Base-by-base conservation (phyloP, 2,888 invertebrate species). In the Dromius quadrimaculatus region DNA sequence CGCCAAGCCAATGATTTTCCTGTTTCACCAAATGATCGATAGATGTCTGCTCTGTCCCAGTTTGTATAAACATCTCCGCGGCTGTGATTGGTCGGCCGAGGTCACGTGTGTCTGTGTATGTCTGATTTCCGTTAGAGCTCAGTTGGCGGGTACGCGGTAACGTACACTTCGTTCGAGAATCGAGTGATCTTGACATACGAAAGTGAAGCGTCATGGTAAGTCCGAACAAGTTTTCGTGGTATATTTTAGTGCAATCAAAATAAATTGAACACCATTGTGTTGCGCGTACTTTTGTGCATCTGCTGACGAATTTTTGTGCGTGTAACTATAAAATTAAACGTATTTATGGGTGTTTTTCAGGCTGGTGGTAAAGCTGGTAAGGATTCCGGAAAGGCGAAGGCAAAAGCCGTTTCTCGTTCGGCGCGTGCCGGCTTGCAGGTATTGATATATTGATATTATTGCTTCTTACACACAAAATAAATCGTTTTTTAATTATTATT, bases 351-450 rank as follows among this genome's bases (percentile, higher is more conserved):
- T 78, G 50, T 83, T 84, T 87, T 88, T 83, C 87, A 94, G 99
- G 98, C 98, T 90, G 99, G 98, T 84, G 99, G 99, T 83, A 99
- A 99, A 93, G 98, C 99, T 85, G 99, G 99, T 81, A 99, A 99
- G 88, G 99, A 99, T 89, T 97, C 98, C 75, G 99, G 99, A 81
- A 98, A 98, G 89, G 95, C 97, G 69, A 98, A 98, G 88, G 95
- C 97, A 76, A 99, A 99, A 89, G 97, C 98, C 78, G 98, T 99
- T 77, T 99, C 99, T 74, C 92, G 99, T 81, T 98, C 98, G 75
- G 98, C 98, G 73, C 90, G 99, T 81, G 99, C 99, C 79, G 99
- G 99, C 78, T 89, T 99, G 81, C 99, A 99, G 92, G 97, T 97
- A 86, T 79, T 72, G 70, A 71, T 62, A 59, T 28, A 62, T 62